Evolutionary conservation across 1,140 invertebrate species (phyloP).

Genomic region (Phortica variegata): DNA sequence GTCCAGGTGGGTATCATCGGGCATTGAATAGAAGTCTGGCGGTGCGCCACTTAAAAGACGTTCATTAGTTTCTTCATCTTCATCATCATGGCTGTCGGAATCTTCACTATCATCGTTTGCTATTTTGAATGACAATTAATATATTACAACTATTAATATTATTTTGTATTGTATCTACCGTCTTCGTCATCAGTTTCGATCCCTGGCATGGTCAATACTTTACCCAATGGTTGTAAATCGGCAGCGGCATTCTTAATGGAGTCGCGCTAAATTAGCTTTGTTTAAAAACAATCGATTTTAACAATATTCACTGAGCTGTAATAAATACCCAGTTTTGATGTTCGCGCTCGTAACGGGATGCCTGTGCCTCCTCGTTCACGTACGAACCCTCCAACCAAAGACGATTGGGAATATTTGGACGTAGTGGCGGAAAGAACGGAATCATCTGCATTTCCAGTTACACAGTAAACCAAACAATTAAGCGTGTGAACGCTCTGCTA

Average conservation of each 20-base stretch:
- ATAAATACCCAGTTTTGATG: conserved; percentile 42
- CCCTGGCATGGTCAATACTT: conserved; percentile 45
- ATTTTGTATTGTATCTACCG: conserved; percentile 18
- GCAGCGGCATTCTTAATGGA: conserved; percentile 43
- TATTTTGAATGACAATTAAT: conserved; percentile 11
- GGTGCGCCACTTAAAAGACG: conserved; percentile 44
- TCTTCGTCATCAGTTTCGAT: conserved; percentile 55
- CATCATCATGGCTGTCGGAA: conserved; percentile 52
- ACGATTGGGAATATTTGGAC: conserved; percentile 44
- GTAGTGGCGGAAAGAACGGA: conserved; percentile 48
- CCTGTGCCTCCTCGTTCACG: conserved; percentile 41
- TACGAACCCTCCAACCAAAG: conserved; percentile 44
- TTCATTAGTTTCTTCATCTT: conserved; percentile 53
- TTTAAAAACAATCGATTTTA: background rate
- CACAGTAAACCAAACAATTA: too few species aligned
- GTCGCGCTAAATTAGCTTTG: conserved; percentile 24
- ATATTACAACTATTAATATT: background rate
- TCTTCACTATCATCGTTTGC: conserved; percentile 55
- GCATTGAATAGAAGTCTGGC: conserved; percentile 32
- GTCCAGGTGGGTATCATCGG: conserved; percentile 41
- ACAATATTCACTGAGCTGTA: background rate
- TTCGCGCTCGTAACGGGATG: conserved; percentile 45
- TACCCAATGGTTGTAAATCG: conserved; percentile 47
- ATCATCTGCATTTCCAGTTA: conserved; percentile 43
- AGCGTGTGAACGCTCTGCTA: too few species aligned